phyloP scores from a whole-genome alignment of 2,797 vertebrate genomes.

The Pipistrellus pygmaeus region DNA sequence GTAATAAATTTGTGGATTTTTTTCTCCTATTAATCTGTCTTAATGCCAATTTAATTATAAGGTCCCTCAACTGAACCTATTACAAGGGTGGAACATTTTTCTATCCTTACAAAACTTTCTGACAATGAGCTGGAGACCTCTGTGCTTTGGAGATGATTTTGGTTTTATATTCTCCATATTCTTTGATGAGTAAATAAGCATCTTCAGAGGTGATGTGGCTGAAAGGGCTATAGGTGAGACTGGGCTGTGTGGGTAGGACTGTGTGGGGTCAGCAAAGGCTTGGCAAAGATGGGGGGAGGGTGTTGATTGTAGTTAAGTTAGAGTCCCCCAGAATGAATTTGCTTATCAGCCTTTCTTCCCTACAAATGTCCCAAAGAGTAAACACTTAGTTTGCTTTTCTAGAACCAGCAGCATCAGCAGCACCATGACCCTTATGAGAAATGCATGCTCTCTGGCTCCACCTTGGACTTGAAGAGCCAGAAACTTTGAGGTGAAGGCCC shows the following conservation, averaged over 20 bases:
- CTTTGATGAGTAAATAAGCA: background rate
- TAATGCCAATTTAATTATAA: background rate
- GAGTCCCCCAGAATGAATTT: background rate
- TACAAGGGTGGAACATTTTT: background rate
- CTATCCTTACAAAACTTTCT: background rate
- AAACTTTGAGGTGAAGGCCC: background rate
- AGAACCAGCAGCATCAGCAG: background rate
- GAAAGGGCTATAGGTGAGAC: background rate
- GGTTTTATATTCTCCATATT: background rate
- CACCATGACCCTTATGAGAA: background rate
- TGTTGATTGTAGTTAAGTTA: background rate
- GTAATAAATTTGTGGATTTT: background rate
- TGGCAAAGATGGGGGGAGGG: background rate
- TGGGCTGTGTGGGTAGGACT: background rate
- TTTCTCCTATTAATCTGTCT: background rate
- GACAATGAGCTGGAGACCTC: background rate
- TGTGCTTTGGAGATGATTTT: background rate
- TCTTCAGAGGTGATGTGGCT: background rate
- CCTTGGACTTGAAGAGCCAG: background rate
- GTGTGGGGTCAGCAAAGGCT: background rate
- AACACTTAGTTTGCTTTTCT: background rate
- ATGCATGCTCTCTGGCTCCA: background rate
- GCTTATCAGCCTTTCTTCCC: background rate
- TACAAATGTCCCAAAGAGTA: background rate
- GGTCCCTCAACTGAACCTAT: background rate